phyloP scores from a whole-genome alignment of 92 coral and sea anemone species.

The Siderastrea radians region DNA sequence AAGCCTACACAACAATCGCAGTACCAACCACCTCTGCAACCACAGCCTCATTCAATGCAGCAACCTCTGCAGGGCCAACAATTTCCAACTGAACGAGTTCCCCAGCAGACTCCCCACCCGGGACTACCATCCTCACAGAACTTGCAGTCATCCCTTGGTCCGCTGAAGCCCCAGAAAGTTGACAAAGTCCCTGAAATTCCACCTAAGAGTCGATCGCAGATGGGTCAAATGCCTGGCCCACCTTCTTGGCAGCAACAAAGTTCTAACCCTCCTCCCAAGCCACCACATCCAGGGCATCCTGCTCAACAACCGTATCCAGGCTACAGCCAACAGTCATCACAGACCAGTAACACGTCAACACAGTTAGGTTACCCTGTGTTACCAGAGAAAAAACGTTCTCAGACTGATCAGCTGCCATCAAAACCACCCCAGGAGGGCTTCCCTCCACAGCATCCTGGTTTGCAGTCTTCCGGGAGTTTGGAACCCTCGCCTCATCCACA shows the following conservation, averaged over 20 bases:
- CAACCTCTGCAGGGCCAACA: conserved; percentile 13
- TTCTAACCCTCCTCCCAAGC: conserved; percentile 1
- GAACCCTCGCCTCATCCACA: neutral
- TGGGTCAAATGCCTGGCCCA: conserved; percentile 14
- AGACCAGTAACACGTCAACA: conserved; percentile 11
- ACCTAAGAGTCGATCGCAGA: conserved; percentile 20
- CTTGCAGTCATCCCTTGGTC: neutral
- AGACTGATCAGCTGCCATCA: conserved; percentile 17
- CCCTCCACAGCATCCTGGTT: neutral
- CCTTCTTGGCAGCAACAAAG: conserved; percentile 17
- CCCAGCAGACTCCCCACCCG: conserved; percentile 26
- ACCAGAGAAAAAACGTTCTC: conserved; percentile 11
- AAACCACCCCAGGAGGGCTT: conserved; percentile 20
- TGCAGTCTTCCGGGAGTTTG: conserved; percentile 6
- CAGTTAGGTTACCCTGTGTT: conserved; percentile 16
- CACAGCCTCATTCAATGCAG: conserved; percentile 17
- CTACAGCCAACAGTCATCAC: conserved; percentile 27
- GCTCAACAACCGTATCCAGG: conserved; percentile 8
- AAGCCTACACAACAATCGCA: conserved; percentile 32
- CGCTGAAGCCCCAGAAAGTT: conserved; percentile 13
- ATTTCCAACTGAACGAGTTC: neutral
- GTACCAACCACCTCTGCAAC: conserved; percentile 30
- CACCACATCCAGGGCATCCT: conserved; percentile 7
- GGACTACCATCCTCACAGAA: conserved; percentile 2
- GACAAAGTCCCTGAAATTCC: conserved; percentile 7